Percentiles rank a stretch among this genome's conserved stretches.
Conservation (phyloP, 1,140 invertebrate species). For the Drosophila guanche region DNA sequence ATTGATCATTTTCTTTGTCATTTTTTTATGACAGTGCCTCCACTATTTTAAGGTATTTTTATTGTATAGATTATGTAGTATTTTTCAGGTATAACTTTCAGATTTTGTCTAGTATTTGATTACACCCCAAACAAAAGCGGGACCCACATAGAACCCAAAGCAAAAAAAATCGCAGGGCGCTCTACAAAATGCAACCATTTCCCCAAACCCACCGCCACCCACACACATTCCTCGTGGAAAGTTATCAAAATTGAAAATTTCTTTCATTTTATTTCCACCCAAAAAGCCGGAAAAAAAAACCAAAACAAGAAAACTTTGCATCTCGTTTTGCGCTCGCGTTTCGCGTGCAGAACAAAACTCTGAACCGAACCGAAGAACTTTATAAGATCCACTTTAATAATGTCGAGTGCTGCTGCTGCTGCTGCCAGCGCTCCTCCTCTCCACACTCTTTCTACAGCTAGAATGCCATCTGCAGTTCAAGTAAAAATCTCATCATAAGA, state of each 20-base stretch:
- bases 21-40: too few species aligned
- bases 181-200: conserved; percentile 62
- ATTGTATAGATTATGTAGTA: too few species aligned
- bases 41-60: too few species aligned
- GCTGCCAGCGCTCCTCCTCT: conserved; percentile 24
- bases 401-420: conserved; percentile 79
- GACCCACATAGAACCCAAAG: neutral
- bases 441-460: neutral
- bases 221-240: conserved; percentile 31
- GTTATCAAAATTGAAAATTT: conserved; percentile 77
- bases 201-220: conserved; percentile 5
- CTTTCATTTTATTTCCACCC: conserved; percentile 30
- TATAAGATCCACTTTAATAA: conserved; percentile 80
- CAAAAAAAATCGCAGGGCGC: conserved; percentile 59
- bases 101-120: too few species aligned
- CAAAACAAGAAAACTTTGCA: conserved; percentile 43
- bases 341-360: conserved; percentile 27
- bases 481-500: conserved; percentile 66
- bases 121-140: too few species aligned
- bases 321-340: conserved; percentile 27
- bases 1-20: too few species aligned
- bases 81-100: too few species aligned
- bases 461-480: conserved; percentile 2
- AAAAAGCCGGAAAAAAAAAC: neutral
- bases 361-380: conserved; percentile 58